phyloP scores from a whole-genome alignment of 1,140 invertebrate species.

The Caerostris darwini region DNA sequence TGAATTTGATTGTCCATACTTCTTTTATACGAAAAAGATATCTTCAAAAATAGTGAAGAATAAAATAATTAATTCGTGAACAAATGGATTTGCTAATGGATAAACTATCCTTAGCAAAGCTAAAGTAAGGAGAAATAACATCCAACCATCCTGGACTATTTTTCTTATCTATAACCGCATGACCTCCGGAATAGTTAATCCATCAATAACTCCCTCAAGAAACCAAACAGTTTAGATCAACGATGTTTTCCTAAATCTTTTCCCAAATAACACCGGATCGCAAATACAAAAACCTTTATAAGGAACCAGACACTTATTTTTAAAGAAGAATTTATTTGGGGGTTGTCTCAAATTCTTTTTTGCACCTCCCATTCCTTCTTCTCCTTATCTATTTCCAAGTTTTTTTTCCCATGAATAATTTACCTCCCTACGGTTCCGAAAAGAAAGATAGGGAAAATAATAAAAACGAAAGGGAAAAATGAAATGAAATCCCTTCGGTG shows the following conservation, averaged over 20 bases:
- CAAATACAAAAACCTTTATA: neutral
- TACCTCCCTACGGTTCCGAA: neutral
- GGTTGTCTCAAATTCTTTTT: neutral
- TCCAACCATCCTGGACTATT: too few relatives aligned
- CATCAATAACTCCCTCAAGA: too few relatives aligned
- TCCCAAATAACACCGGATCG: neutral
- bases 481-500: conserved; percentile 18
- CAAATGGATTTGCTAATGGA: too few relatives aligned
- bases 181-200: too few relatives aligned
- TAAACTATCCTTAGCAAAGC: too few relatives aligned
- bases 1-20: too few relatives aligned
- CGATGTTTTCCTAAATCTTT: neutral
- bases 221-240: neutral
- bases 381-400: conserved; percentile 19
- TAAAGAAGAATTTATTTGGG: conserved; percentile 1
- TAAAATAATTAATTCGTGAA: too few relatives aligned
- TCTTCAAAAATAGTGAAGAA: too few relatives aligned
- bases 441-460: neutral
- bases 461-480: neutral
- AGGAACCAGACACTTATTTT: neutral
- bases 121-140: too few relatives aligned
- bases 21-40: too few relatives aligned
- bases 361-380: neutral
- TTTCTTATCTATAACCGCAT: too few relatives aligned
- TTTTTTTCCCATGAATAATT: conserved; percentile 56